phyloP scores from a whole-genome alignment of 1,140 invertebrate species.

The Cydia amplana region DNA sequence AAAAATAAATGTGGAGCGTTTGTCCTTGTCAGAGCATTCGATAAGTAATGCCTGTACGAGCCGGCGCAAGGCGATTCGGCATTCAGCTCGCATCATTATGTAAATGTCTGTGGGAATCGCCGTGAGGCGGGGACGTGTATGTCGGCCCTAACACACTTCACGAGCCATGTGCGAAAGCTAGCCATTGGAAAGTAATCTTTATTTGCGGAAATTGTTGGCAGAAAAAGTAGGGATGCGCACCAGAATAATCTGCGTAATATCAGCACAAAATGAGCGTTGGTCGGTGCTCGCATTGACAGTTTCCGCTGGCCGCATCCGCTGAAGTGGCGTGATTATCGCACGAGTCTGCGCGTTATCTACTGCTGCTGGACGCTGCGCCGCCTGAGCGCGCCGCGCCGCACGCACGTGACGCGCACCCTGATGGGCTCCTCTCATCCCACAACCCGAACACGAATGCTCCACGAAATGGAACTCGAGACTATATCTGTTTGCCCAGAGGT shows the following conservation, averaged over 20 bases:
- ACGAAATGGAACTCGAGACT: constrained; percentile 19
- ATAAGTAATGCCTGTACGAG: background rate
- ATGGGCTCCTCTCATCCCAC: background rate
- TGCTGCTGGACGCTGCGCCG: background rate
- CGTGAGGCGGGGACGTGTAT: background rate
- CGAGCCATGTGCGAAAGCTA: constrained; percentile 3
- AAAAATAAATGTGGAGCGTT: constrained; percentile 16
- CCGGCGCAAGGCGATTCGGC: background rate
- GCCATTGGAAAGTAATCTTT: background rate
- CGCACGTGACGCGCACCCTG: constrained; percentile 11
- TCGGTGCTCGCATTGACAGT: constrained; percentile 1
- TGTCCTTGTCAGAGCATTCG: constrained; percentile 22
- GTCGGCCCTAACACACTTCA: background rate
- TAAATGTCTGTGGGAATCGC: constrained; percentile 22
- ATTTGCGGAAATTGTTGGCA: background rate
- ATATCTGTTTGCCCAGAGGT: constrained; percentile 12
- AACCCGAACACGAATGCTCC: constrained; percentile 5
- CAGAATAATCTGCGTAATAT: background rate
- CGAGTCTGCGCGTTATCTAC: background rate
- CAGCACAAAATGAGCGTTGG: background rate
- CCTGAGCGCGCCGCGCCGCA: background rate
- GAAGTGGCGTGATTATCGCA: background rate
- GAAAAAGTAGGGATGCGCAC: background rate
- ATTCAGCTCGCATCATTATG: constrained; percentile 19
- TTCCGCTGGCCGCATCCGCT: constrained; percentile 12